These are phyloP conservation scores for Lindbergichthys nudifrons DNA, from an alignment of 2,797 vertebrate species.

Conservation along the genomic window DNA sequence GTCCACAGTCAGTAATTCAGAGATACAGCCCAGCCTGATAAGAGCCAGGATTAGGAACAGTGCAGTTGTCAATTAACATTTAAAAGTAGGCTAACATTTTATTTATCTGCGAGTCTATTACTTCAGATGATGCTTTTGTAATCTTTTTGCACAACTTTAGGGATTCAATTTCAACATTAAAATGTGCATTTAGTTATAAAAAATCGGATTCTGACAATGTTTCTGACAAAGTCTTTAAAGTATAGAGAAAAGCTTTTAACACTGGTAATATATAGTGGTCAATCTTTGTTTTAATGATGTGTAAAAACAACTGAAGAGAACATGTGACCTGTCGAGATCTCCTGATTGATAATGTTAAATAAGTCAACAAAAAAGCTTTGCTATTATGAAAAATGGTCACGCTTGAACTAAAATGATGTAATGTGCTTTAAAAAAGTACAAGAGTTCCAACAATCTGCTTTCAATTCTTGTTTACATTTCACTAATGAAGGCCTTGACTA, in stretches of 20 bases:
- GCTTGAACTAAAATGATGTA: not conserved
- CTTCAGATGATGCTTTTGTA: not conserved
- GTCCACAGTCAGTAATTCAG: conserved; percentile 45
- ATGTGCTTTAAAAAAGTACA: conserved; percentile 3
- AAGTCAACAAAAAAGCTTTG: conserved; percentile 12
- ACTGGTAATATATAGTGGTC: conserved; percentile 22
- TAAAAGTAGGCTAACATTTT: not conserved
- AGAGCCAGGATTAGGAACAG: conserved; percentile 22
- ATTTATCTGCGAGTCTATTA: not conserved
- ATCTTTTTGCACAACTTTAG: not conserved
- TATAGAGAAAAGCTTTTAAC: conserved; percentile 34
- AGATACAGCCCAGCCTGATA: conserved; percentile 37
- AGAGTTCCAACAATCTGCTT: not conserved
- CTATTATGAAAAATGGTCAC: not conserved
- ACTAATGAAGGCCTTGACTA: not conserved
- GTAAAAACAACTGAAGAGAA: conserved; percentile 33
- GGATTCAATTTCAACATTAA: not conserved
- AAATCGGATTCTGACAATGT: conserved; percentile 3
- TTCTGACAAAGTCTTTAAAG: conserved; percentile 48
- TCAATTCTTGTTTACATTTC: not conserved
- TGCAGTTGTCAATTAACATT: not conserved
- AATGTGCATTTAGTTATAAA: not conserved
- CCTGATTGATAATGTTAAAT: conserved; percentile 18
- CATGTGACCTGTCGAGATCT: conserved; percentile 19
- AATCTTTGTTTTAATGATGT: conserved; percentile 31